These are phyloP conservation scores for Amazona vittata DNA, from an alignment of 2,113 vertebrate genomes.

Conservation along the genomic window DNA sequence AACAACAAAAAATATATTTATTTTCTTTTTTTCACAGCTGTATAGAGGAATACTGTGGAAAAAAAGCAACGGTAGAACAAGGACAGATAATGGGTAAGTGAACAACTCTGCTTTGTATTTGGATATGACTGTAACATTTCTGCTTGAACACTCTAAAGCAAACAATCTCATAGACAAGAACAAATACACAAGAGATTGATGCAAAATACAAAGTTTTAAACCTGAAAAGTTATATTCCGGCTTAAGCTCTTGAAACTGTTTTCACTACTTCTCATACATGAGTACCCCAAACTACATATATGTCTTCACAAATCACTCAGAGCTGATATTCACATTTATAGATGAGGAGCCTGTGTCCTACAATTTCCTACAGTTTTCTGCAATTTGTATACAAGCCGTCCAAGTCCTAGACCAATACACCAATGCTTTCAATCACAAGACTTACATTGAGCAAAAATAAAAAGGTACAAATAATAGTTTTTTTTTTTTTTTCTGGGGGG, in stretches of 20 bases:
- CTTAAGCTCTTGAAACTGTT: neutral
- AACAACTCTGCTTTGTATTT: neutral
- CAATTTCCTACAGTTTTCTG: neutral
- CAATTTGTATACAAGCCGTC: neutral
- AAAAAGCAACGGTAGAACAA: neutral
- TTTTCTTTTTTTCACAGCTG: neutral
- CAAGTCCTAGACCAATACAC: neutral
- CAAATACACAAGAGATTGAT: neutral
- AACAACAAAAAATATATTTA: neutral
- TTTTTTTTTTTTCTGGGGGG: neutral
- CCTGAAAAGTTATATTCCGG: neutral
- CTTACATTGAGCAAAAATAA: neutral
- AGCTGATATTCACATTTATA: neutral
- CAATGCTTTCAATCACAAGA: neutral
- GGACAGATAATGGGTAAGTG: neutral
- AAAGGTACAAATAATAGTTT: neutral
- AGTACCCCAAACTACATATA: accelerated
- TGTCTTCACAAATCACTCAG: neutral
- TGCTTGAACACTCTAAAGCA: neutral
- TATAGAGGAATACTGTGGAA: neutral
- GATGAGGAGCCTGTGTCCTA: neutral
- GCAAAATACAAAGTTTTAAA: neutral
- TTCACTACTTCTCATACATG: neutral
- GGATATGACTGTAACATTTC: neutral
- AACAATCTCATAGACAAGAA: neutral